phyloP scores from a whole-genome alignment of 53 echinoderm and acorn worm genomes.

The Hippasteria phrygiana region DNA sequence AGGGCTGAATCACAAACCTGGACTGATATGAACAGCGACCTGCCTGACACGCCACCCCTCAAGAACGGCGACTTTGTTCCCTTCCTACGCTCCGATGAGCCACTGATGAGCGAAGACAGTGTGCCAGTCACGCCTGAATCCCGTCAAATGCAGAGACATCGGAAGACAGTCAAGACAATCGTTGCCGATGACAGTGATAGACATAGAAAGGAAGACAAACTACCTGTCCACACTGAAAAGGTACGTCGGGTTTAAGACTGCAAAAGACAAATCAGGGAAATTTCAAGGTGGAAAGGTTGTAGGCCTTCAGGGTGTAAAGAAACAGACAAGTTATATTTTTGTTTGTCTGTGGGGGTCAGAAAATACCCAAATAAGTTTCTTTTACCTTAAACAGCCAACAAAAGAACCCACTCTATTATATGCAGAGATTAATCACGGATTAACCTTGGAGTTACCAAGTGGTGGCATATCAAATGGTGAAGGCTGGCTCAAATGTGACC shows the following conservation, averaged over 20 bases:
- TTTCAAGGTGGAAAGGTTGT: no score
- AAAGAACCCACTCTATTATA: no score
- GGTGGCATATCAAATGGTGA: no score
- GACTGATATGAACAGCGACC: conserved; percentile 22
- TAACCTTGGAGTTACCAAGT: no score
- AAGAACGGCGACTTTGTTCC: conserved; percentile 88
- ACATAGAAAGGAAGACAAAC: neutral
- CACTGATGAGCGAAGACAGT: conserved; percentile 71
- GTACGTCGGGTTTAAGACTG: conserved; percentile 25
- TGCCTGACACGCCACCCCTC: conserved; percentile 68
- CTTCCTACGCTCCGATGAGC: conserved; percentile 86
- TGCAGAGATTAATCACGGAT: no score
- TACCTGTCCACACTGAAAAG: conserved; percentile 58
- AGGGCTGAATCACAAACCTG: neutral
- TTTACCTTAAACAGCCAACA: no score
- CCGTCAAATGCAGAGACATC: conserved; percentile 23
- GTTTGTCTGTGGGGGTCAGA: no score
- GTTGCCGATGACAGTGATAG: conserved; percentile 20
- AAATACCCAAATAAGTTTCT: no score
- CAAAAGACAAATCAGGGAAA: no score
- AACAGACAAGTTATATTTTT: no score
- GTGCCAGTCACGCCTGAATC: conserved; percentile 72
- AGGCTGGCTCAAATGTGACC: no score
- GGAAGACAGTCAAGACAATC: conserved; percentile 24
- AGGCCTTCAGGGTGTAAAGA: no score